Evolutionary conservation across 1,140 invertebrate species (phyloP).

Genomic region (Paracyclopina nana): DNA sequence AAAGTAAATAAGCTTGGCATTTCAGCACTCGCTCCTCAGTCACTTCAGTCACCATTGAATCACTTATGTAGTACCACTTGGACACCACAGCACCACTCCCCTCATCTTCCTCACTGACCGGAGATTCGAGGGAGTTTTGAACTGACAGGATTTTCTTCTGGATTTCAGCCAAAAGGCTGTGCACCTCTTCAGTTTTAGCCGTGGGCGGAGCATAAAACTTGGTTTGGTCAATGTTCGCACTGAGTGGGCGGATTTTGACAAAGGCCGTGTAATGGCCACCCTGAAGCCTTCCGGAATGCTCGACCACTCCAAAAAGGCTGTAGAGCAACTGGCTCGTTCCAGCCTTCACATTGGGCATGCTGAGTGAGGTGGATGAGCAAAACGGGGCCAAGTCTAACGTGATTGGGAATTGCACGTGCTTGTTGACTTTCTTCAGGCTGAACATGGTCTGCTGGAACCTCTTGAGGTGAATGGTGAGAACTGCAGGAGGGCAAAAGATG

Average conservation of each 20-base stretch:
- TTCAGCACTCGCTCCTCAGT: slow-evolving; percentile 55
- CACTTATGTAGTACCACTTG: slow-evolving; percentile 77
- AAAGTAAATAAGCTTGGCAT: slow-evolving; percentile 84
- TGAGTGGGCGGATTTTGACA: slow-evolving; percentile 31
- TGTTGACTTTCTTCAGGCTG: slow-evolving; percentile 48
- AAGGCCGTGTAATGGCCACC: slow-evolving; percentile 94
- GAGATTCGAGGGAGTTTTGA: background rate
- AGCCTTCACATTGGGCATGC: background rate
- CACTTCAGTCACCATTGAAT: slow-evolving; percentile 57
- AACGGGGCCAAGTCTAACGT: slow-evolving; percentile 72
- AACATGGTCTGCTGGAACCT: slow-evolving; percentile 37
- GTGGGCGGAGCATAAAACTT: slow-evolving; percentile 12
- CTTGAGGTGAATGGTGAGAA: slow-evolving; percentile 86
- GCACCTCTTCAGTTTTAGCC: slow-evolving; percentile 17
- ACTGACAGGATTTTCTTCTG: background rate
- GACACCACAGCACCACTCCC: background rate
- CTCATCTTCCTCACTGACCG: background rate
- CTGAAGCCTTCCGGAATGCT: slow-evolving; percentile 69
- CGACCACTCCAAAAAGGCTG: slow-evolving; percentile 79
- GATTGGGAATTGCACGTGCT: slow-evolving; percentile 67
- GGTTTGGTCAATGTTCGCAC: slow-evolving; percentile 19
- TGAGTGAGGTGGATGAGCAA: slow-evolving; percentile 36
- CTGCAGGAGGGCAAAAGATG: slow-evolving; percentile 67
- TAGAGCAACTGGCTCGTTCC: slow-evolving; percentile 42
- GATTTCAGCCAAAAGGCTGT: slow-evolving; percentile 9